Evolutionary conservation across 2,113 vertebrate species (phyloP).

Genomic region (Trematocara variabile): DNA sequence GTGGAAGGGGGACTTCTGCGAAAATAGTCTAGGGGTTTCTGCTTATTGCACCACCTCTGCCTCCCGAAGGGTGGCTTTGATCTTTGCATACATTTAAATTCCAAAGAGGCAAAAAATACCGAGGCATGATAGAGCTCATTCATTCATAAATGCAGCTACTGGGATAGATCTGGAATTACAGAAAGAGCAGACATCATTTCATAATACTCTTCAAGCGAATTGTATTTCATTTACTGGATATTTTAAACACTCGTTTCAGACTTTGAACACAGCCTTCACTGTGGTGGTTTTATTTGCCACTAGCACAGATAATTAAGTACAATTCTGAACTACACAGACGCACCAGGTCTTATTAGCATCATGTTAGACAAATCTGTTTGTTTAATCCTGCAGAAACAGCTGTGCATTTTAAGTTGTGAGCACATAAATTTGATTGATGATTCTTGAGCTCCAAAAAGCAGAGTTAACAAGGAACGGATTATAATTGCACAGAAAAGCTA

Average conservation of each 20-base stretch:
- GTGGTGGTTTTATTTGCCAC: neutral
- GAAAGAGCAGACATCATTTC: constrained; percentile 32
- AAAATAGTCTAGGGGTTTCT: constrained; percentile 52
- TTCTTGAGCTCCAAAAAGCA: neutral
- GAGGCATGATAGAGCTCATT: constrained; percentile 18
- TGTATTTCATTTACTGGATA: constrained; percentile 30
- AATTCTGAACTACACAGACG: neutral
- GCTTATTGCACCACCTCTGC: constrained; percentile 66
- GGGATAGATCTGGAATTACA: constrained; percentile 34
- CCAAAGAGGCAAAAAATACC: constrained; percentile 29
- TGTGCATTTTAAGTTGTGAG: neutral
- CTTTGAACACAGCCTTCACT: neutral
- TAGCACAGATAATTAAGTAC: neutral
- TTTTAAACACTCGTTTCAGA: constrained; percentile 19
- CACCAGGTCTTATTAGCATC: neutral
- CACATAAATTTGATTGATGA: neutral
- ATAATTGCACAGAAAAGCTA: neutral
- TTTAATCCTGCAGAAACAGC: neutral
- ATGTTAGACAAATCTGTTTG: neutral
- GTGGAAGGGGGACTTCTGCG: neutral
- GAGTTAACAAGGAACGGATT: neutral
- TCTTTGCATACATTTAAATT: constrained; percentile 64
- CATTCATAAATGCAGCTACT: constrained; percentile 52
- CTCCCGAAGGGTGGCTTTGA: constrained; percentile 53
- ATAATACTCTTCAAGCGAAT: constrained; percentile 36